These are phyloP conservation scores for Escarpia spicata DNA, from an alignment of 2,888 invertebrate species.

Conservation along the genomic window DNA sequence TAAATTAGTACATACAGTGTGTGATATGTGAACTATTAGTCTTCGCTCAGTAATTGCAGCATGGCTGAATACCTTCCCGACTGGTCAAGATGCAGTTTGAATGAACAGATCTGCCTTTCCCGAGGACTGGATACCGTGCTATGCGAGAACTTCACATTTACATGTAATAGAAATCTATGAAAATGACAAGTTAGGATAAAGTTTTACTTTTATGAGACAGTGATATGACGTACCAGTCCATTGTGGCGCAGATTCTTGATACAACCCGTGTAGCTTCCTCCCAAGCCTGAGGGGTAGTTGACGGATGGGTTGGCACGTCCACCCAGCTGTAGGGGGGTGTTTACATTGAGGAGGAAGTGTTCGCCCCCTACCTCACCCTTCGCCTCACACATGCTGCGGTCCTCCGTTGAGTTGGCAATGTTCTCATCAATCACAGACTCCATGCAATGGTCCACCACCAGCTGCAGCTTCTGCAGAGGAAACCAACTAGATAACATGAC, in stretches of 20 bases:
- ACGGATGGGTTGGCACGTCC: conserved; percentile 67
- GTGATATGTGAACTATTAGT: too few species aligned
- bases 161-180: neutral
- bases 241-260: conserved; percentile 94
- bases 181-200: neutral
- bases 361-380: conserved; percentile 89
- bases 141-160: neutral
- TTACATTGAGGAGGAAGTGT: conserved; percentile 94
- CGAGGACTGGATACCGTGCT: too few species aligned
- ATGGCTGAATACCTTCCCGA: too few species aligned
- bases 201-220: neutral
- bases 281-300: conserved; percentile 27
- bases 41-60: too few species aligned
- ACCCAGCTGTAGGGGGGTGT: conserved; percentile 93
- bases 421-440: conserved; percentile 80
- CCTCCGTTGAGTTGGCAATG: conserved; percentile 79
- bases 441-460: conserved; percentile 92
- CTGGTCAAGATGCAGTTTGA: too few species aligned
- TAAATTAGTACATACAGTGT: too few species aligned
- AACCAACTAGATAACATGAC: neutral
- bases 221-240: conserved; percentile 69
- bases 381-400: conserved; percentile 89
- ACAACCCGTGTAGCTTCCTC: conserved; percentile 90
- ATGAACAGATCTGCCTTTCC: too few species aligned
- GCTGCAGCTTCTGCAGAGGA: conserved; percentile 75